Base-by-base conservation (phyloP, 2,888 invertebrate species). In the Eristalinus sepulchralis region DNA sequence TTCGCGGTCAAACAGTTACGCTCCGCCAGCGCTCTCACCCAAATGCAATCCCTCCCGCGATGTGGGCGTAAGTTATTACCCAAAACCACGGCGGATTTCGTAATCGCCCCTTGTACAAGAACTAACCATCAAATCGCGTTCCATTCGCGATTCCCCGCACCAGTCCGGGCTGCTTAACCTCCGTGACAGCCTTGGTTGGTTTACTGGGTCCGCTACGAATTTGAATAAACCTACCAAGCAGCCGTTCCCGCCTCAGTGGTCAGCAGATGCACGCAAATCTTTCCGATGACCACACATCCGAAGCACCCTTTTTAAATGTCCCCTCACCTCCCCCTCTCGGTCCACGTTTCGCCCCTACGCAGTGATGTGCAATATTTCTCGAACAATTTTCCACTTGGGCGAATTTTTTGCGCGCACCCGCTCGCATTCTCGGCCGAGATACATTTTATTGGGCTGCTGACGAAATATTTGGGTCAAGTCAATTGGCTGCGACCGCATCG, bases 401-500 rank as follows among this genome's bases (percentile, higher is more conserved):
- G 85, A 47, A 64, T 77, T 68, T 80, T 71, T 84, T 76, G 39
- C 72, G 76, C 75, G 59, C 77, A 39, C 70, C 68, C 68, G 59
- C 77, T 59, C 70, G 70, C 68, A 75, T 73, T 79, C 60, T 63
- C 66, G 34, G 27, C 53, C 60, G 9, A 20, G 57, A 72, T 62
- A 83, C 73, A 39, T 73, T 57, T 67, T 34, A 20, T 57, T 57
- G 53, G 31, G 59, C 57, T 73, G 34, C 34, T 72, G 53, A 33
- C 57, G 62, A 57, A 33, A 79, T 68, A 85, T 85, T 81, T 85
- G 60, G 85, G 85, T 85, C 85, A 85, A 81, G 81, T 78, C 85
- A 85, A 85, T 85, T 85, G 81, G 63, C n/a, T n/a, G n/a, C 72
- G 81, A 85, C 68, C 81, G 84, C 81, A 85, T 72, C 39, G 55